phyloP scores from a whole-genome alignment of 2,888 invertebrate genomes.

The Leucania comma region DNA sequence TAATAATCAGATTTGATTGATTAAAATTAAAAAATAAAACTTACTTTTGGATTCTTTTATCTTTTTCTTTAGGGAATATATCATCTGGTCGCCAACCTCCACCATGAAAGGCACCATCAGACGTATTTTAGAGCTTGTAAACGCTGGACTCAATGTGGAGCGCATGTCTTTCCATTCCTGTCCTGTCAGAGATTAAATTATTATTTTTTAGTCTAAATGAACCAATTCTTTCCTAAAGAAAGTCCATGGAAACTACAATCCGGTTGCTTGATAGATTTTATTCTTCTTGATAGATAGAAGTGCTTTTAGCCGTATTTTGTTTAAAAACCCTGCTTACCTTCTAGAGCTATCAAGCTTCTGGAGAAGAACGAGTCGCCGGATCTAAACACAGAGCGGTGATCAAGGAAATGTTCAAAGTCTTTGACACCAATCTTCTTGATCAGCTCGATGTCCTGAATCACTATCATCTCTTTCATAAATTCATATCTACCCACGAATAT shows the following conservation, averaged over 20 bases:
- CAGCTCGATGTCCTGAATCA: not conserved
- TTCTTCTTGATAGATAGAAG: too few species aligned
- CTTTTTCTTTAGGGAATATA: not conserved
- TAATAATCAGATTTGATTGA: too few species aligned
- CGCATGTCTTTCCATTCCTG: constrained; percentile 83
- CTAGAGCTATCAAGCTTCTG: not conserved
- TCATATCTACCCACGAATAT: constrained; percentile 81
- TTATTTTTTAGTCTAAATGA: not conserved
- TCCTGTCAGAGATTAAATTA: not conserved
- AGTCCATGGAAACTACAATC: too few species aligned
- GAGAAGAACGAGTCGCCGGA: not conserved
- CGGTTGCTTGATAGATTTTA: too few species aligned
- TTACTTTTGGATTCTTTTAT: not conserved
- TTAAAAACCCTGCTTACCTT: not conserved
- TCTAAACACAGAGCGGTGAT: not conserved
- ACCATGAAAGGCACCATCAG: not conserved
- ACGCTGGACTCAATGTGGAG: constrained; percentile 85
- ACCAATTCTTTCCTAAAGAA: too few species aligned
- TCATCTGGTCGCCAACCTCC: not conserved
- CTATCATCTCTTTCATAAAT: not conserved
- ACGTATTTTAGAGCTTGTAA: constrained; percentile 88
- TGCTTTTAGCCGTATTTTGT: too few species aligned
- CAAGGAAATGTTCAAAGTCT: not conserved
- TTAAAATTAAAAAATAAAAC: not conserved
- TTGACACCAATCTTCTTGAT: not conserved